Base-by-base conservation (phyloP, 2,888 invertebrate genomes). In the Drosophila paramelanica region DNA sequence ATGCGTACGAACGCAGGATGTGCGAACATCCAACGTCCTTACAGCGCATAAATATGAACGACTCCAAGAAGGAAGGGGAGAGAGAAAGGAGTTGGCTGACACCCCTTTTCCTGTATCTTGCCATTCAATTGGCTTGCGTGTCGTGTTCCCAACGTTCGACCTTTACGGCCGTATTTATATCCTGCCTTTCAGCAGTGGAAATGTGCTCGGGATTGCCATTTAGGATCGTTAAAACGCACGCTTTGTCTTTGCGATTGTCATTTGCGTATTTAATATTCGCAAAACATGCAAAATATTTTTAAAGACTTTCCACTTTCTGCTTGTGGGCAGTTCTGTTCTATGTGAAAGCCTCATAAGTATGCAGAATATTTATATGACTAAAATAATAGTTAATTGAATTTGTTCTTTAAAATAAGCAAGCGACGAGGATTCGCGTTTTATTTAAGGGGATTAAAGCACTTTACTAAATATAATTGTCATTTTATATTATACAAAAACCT, bases 191-290 rank as follows among this genome's bases (percentile, higher is more conserved):
- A 46, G 39, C 45, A 17, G 41, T 23, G 58, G 42, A 56, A 78
- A 79, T 79, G 81, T 81, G 76, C 49, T 66, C 65, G 64, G 70
- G 59, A 84, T 86, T 86, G 81, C 76, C 79, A 86, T 86, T 81
- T 76, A 79, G 67, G 57, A 71, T 77, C 71, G 72, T 77, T 72
- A 77, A 67, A 66, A 56, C 73, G 77, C 69, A 76, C 77, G 71
- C 78, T 67, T 74, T 78, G 74, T 74, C 71, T 65, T 59, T 38
- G 27, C 36, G 58, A 67, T 50, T 61, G 70, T 42, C 77, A 52
- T 77, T 77, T 70, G 55, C 60, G 23, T 62, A 47, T 70, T 67
- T 77, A 77, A 77, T 77, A 73, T 73, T 45, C 58, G 74, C 78
- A 49, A 39, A 71, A 78, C 78, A 77, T 78, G 77, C 77, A 59